Base-by-base conservation (phyloP, 2,888 invertebrate species). In the Cephus sareptanus region DNA sequence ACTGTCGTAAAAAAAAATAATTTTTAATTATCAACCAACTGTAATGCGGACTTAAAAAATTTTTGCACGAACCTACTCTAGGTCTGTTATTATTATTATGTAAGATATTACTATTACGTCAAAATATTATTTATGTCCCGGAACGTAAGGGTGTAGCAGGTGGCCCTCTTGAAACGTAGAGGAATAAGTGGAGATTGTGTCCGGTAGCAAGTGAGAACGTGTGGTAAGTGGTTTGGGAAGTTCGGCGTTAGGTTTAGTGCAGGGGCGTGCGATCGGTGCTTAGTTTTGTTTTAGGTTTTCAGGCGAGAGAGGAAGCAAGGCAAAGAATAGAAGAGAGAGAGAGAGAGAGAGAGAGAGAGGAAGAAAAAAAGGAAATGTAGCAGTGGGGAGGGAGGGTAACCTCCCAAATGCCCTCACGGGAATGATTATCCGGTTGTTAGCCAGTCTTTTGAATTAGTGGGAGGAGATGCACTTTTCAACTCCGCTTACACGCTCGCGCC, bases 401-500 rank as follows among this genome's bases (percentile, higher is more conserved):
- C 71, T 71, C 71, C 71, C 31, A 71, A 71, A 23, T 71, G 9
- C 56, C 79, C 81, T 81, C 82, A 81, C 76, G 79, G 81, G 79
- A 83, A 82, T 84, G 85, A 89, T 89, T 88, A 89, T 85, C 83
- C 85, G 85, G 86, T 86, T 86, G 88, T 88, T 88, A 85, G 84
- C 79, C 76, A 81, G 78, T 81, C 75, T 75, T 79, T 76, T 76
- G 79, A 83, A 84, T 85, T 84, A 83, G 83, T 82, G 84, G 86
- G 81, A 84, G 84, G 85, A 85, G 83, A 84, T 80, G 84, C 81
- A 80, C 81, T 84, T 86, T 85, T 83, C 82, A 80, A 82, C 80
- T 80, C 79, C 70, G 78, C 81, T 83, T 82, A 81, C 83, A 81
- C 84, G 80, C 80, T 81, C 81, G 76, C 73, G 30, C 78, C 71